phyloP scores from a whole-genome alignment of 2,797 vertebrate genomes.

The Chrysocyon brachyurus region DNA sequence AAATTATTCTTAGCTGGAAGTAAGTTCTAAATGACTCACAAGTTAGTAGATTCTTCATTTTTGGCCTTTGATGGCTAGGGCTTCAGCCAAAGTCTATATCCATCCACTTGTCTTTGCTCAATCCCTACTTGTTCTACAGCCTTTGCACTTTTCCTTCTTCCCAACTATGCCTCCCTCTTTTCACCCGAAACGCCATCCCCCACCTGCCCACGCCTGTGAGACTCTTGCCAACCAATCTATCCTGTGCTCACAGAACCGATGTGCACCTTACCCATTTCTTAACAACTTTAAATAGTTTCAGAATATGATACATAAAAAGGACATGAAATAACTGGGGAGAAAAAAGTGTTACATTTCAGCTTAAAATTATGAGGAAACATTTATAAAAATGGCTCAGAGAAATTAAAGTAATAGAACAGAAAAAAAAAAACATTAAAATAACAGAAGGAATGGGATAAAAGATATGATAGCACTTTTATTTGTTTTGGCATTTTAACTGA shows the following conservation, averaged over 20 bases:
- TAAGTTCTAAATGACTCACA: not conserved
- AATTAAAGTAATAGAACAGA: not conserved
- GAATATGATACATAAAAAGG: not conserved
- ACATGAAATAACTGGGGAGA: not conserved
- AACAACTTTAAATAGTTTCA: not conserved
- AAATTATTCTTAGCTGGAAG: not conserved
- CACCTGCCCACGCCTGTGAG: not conserved
- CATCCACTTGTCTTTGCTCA: not conserved
- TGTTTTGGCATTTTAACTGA: constrained; percentile 65
- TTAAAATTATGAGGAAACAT: constrained; percentile 47
- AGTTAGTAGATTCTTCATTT: not conserved
- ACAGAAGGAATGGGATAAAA: not conserved
- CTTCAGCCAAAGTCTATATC: not conserved
- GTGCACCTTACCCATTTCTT: not conserved
- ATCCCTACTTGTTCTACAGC: not conserved
- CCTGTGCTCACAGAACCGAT: not conserved
- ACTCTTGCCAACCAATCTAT: not conserved
- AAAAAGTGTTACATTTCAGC: not conserved
- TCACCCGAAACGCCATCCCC: too few species aligned
- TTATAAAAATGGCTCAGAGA: not conserved
- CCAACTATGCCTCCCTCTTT: not conserved
- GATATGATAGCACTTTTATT: not conserved
- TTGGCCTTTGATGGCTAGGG: not conserved
- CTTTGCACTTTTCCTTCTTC: not conserved
- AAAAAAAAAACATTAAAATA: not conserved